Conservation (phyloP, 2,797 vertebrate species). For the Gastrophryne carolinensis region DNA sequence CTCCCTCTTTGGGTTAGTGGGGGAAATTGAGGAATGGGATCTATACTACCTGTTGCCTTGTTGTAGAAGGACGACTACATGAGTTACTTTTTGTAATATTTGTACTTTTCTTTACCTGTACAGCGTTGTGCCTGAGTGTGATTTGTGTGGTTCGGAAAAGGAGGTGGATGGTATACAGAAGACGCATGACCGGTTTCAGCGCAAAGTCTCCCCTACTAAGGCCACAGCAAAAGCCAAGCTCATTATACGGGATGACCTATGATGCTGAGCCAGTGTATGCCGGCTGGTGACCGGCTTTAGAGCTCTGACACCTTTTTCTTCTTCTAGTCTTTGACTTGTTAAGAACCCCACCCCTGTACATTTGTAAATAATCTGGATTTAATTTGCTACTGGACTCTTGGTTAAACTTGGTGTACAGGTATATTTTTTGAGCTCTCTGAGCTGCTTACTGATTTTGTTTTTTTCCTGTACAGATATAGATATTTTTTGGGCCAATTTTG, state of each 20-base stretch:
- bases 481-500: too few species aligned
- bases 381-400: background rate
- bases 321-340: too few species aligned
- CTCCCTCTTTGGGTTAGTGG: too few species aligned
- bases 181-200: slow-evolving; percentile 44
- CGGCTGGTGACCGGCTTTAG: slow-evolving; percentile 71
- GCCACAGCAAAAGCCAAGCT: slow-evolving; percentile 61
- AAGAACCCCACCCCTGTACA: too few species aligned
- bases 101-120: slow-evolving; percentile 62
- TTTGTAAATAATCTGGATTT: slow-evolving; percentile 16
- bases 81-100: accelerated
- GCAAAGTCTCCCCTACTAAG: slow-evolving; percentile 70
- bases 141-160: slow-evolving; percentile 72
- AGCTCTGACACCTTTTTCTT: too few species aligned
- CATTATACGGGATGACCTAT: slow-evolving; percentile 72
- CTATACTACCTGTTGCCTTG: too few species aligned
- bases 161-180: slow-evolving; percentile 63
- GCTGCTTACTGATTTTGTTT: too few species aligned
- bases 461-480: too few species aligned
- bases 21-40: too few species aligned
- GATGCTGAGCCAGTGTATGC: slow-evolving; percentile 84
- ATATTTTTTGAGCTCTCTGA: too few species aligned
- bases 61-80: too few species aligned
- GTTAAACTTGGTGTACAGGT: slow-evolving; percentile 12
- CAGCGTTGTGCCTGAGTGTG: slow-evolving; percentile 62